Base-by-base conservation (phyloP, 2,888 invertebrate species). In the Sesia apiformis region DNA sequence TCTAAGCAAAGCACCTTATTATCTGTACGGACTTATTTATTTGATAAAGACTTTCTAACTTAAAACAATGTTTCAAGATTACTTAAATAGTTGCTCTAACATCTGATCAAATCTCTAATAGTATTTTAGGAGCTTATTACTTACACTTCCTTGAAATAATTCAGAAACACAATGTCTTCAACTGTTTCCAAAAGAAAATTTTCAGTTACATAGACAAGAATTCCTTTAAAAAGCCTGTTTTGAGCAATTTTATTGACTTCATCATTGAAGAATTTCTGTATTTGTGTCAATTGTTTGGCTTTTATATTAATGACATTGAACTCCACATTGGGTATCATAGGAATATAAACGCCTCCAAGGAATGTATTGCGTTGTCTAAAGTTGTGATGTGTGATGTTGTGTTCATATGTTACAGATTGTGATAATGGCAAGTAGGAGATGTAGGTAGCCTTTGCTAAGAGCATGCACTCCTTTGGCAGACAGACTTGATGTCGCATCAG, bases 121-220 rank as follows among this genome's bases (percentile, higher is more conserved):
- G 8, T 46, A n/a, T 23, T 46, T 46, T 8, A 6, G 5, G 46
- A 46, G 4, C 23, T 23, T 38, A 49, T 54, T 63, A 84, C 88
- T 87, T 76, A 89, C 89, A 81, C 66, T 55, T 76, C 72, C 54
- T 74, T 76, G 46, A 88, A 75, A 62, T 82, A 78, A 60, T 81
- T 79, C 55, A 88, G 67, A 61, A 84, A 85, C n/a, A 76, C 70
- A 54, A 84, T 78, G 58, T 82, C 80, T 50, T 84, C 81, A 54
- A 78, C 75, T 39, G 78, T 69, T 60, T 81, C 76, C 46, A 88
- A 62, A 4, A 88, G 63, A 54, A 78, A 87, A 59, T 79, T 84
- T 55, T 85, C 86, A n/a, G 85, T 86, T 2, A 84, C 81, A 74
- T 81, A 88, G 5, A 84, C 81, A 38, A 89, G 56, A 6, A 78